A percentile compares a stretch with the other conserved stretches of the same genome.
Conservation (phyloP, 2,797 vertebrate species). For the Caiman crocodilus region DNA sequence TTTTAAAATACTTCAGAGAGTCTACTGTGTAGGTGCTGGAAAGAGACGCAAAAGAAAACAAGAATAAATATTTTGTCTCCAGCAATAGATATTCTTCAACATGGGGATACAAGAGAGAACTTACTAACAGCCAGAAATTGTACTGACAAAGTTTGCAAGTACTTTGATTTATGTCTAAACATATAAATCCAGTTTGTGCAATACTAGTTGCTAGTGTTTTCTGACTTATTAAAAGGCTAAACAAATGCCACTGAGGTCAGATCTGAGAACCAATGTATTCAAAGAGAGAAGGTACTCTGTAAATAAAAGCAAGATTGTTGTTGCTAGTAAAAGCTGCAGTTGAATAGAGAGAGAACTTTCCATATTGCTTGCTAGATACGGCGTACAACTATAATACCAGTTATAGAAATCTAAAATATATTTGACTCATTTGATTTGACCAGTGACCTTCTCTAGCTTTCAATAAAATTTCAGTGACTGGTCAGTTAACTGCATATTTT, state of each 20-base stretch:
- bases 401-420: slow-evolving; percentile 41
- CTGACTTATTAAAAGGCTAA: neutral
- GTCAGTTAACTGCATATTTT: no score
- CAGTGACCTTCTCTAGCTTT: slow-evolving; percentile 57
- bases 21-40: neutral
- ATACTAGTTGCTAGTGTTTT: slow-evolving; percentile 14
- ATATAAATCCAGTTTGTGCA: slow-evolving; percentile 24
- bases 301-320: slow-evolving; percentile 26
- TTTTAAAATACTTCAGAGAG: neutral
- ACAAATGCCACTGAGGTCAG: neutral
- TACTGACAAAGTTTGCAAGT: neutral
- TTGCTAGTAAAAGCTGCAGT: slow-evolving; percentile 32
- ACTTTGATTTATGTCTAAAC: neutral
- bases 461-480: neutral
- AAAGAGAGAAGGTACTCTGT: neutral
- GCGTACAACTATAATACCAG: slow-evolving; percentile 62
- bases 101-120: neutral
- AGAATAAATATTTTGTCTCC: neutral
- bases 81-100: neutral
- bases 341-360: slow-evolving; percentile 56
- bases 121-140: neutral
- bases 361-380: slow-evolving; percentile 40
- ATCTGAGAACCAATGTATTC: slow-evolving; percentile 35
- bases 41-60: neutral
- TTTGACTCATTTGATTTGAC: slow-evolving; percentile 55